These are phyloP conservation scores for Xyrichtys novacula DNA, from an alignment of 2,797 vertebrate species.

Conservation along the genomic window DNA sequence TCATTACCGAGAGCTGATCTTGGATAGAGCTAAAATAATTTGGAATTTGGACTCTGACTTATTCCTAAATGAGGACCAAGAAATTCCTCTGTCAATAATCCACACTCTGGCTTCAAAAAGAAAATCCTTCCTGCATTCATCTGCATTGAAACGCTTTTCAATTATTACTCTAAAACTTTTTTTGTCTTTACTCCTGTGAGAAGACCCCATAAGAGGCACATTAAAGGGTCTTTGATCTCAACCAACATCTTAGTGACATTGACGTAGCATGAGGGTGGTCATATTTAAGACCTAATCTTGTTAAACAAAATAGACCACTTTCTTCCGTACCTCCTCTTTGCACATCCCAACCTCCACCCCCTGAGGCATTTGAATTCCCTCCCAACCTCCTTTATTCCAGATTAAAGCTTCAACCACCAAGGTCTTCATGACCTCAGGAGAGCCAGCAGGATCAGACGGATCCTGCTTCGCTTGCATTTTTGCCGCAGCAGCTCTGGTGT, in stretches of 20 bases:
- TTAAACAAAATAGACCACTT: slow-evolving; percentile 52
- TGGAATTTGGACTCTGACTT: slow-evolving; percentile 10
- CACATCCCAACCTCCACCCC: slow-evolving; percentile 18
- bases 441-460: slow-evolving; percentile 71
- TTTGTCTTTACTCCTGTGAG: not conserved
- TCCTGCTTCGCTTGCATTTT: slow-evolving; percentile 81
- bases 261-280: slow-evolving; percentile 17
- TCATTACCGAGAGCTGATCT: slow-evolving; percentile 43
- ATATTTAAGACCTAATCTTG: slow-evolving; percentile 49
- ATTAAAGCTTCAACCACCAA: slow-evolving; percentile 77
- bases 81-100: not conserved
- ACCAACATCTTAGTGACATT: slow-evolving; percentile 27
- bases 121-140: slow-evolving; percentile 2
- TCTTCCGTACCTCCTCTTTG: slow-evolving; percentile 32
- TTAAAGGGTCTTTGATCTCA: slow-evolving; percentile 38
- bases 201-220: not conserved
- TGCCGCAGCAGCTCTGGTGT: slow-evolving; percentile 55
- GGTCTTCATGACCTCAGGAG: slow-evolving; percentile 79
- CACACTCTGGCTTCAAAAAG: not conserved
- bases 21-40: slow-evolving; percentile 26
- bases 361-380: slow-evolving; percentile 46
- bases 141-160: not conserved
- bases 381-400: slow-evolving; percentile 64
- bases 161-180: not conserved
- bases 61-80: slow-evolving; percentile 15